Evolutionary conservation across 2,797 vertebrate species (phyloP).

Genomic region (Hemibagrus guttatus): DNA sequence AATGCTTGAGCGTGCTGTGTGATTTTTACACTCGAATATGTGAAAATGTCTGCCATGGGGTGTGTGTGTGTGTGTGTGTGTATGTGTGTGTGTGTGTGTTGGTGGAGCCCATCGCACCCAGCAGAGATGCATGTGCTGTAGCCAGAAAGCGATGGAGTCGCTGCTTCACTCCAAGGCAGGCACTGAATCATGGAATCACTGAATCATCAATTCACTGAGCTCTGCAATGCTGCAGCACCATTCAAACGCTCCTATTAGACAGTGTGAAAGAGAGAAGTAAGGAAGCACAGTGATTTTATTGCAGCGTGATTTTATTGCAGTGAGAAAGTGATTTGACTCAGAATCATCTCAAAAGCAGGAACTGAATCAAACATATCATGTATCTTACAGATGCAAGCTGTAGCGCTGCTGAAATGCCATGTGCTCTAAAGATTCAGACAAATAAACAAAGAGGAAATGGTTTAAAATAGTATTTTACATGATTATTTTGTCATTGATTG

Average conservation of each 20-base stretch:
- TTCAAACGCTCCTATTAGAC: background rate
- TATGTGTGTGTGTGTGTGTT: background rate
- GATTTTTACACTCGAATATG: background rate
- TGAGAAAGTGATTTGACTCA: background rate
- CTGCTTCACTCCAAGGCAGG: background rate
- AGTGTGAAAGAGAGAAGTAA: background rate
- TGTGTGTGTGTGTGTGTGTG: background rate
- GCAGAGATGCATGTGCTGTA: slow-evolving; percentile 3
- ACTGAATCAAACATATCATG: background rate
- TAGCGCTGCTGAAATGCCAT: background rate
- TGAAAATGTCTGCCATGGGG: background rate
- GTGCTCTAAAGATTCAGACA: background rate
- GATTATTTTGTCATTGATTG: background rate
- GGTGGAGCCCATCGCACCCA: background rate
- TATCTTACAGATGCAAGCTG: background rate
- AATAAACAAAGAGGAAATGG: background rate
- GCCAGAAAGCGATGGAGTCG: background rate
- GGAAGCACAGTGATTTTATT: background rate
- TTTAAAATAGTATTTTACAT: background rate
- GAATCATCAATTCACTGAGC: background rate
- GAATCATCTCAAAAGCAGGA: background rate
- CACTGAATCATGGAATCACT: slow-evolving; percentile 5
- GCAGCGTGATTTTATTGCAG: background rate
- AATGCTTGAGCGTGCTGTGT: background rate
- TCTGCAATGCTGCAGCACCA: slow-evolving; percentile 22